Conservation (phyloP, 2,797 vertebrate genomes). For the Cephalopachus bancanus region DNA sequence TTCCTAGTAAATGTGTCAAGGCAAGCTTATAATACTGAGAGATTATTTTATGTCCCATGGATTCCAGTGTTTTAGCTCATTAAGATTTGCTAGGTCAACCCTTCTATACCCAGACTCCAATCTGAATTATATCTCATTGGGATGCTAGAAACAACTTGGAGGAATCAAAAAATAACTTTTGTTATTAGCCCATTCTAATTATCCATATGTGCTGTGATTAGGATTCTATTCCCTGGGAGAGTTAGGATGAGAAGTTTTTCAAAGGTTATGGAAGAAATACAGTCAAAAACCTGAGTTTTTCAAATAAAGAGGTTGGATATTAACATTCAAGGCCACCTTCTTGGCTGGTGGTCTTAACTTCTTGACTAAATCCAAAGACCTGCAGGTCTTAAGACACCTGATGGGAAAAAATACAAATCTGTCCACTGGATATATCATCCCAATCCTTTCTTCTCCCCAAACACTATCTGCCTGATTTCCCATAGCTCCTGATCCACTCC, state of each 20-base stretch:
- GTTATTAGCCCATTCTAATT: background rate
- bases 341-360: background rate
- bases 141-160: background rate
- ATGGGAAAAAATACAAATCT: background rate
- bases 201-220: rapidly evolving
- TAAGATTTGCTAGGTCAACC: background rate
- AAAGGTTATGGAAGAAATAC: background rate
- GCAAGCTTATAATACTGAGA: background rate
- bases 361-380: background rate
- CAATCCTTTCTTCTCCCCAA: background rate
- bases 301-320: background rate
- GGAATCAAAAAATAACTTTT: background rate
- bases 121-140: background rate
- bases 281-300: background rate
- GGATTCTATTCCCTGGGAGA: background rate
- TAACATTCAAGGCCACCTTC: background rate
- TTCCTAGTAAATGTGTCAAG: background rate
- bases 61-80: background rate
- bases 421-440: background rate
- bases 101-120: background rate
- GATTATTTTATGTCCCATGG: background rate
- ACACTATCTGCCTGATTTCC: background rate
- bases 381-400: background rate
- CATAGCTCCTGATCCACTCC: background rate
- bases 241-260: background rate